Evolutionary conservation across 2,888 invertebrate genomes (phyloP), one percentile per base, ranked within the genome.

Genomic region (Hypomecis punctinalis): DNA sequence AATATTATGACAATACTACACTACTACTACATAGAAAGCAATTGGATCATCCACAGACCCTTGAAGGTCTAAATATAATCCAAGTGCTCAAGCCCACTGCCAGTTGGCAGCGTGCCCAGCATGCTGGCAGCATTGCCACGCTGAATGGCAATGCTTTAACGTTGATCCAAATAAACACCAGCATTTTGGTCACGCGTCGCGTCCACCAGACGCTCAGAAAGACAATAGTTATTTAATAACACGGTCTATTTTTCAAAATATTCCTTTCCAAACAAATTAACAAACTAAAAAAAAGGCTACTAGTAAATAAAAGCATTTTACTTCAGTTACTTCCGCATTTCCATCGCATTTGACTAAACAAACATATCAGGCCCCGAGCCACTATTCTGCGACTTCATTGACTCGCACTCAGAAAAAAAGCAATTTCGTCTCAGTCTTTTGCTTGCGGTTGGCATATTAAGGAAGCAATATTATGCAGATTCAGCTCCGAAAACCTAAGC

Each of bases 331-430:
- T 82, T 77, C 79, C 82, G 78, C 80, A 88, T 88, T 90, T 88
- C 91, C 91, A 91, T 92, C 85, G 88, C 89, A 91, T 92, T 92
- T 91, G 91, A 90, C 91, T 92, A 91, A 82, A 79, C 89, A 91
- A 92, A 91, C 89, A 88, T 89, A 89, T 90, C 87, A 86, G 83
- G 74, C 78, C 65, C 72, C 72, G 71, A 77, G 74, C 81, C 85
- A 89, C 91, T 90, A 89, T 89, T 85, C 83, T 75, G 78, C 77
- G 81, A 82, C 86, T 89, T 90, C 91, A 90, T 89, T 89, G 89
- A 84, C 86, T 83, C 85, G 81, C 82, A 82, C 79, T 84, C 84
- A 47, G 82, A 90, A 90, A 88, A 64, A 91, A 91, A 89, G 85
- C 90, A 91, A 90, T 90, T 88, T 89, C 82, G 82, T 80, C 78